Conservation (phyloP, 2,113 vertebrate species). For the Psophia crepitans region DNA sequence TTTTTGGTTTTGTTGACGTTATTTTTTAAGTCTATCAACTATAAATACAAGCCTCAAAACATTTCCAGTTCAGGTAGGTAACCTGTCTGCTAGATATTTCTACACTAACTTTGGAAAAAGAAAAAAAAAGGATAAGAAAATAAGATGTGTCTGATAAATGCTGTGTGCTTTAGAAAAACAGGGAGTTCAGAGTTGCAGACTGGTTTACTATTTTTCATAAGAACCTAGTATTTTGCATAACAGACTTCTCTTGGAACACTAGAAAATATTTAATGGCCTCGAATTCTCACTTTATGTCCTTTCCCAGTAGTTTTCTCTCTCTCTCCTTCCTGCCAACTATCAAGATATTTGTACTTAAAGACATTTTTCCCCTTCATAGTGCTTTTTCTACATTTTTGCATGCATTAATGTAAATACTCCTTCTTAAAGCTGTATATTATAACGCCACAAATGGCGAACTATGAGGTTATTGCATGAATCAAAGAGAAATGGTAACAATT, state of each 20-base stretch:
- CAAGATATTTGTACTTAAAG: background rate
- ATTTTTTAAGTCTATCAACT: background rate
- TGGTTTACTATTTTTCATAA: background rate
- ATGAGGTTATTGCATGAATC: background rate
- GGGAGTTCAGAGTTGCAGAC: background rate
- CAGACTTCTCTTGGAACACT: background rate
- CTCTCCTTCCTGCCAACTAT: background rate
- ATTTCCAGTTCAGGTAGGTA: background rate
- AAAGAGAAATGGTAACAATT: background rate
- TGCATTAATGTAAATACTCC: background rate
- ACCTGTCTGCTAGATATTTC: background rate
- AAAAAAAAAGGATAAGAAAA: background rate
- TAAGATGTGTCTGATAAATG: background rate
- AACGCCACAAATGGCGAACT: background rate
- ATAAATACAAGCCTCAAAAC: background rate
- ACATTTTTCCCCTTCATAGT: background rate
- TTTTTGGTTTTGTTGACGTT: background rate
- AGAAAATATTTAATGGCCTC: background rate
- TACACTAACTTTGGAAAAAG: background rate
- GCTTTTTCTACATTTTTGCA: background rate
- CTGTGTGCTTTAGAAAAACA: background rate
- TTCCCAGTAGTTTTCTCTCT: background rate
- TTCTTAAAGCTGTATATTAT: background rate
- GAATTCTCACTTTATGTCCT: background rate
- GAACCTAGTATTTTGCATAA: background rate